Percentiles rank a stretch among this genome's conserved stretches.
Evolutionary conservation across 2,888 invertebrate species (phyloP).

Genomic region (Drosophila neutralis): DNA sequence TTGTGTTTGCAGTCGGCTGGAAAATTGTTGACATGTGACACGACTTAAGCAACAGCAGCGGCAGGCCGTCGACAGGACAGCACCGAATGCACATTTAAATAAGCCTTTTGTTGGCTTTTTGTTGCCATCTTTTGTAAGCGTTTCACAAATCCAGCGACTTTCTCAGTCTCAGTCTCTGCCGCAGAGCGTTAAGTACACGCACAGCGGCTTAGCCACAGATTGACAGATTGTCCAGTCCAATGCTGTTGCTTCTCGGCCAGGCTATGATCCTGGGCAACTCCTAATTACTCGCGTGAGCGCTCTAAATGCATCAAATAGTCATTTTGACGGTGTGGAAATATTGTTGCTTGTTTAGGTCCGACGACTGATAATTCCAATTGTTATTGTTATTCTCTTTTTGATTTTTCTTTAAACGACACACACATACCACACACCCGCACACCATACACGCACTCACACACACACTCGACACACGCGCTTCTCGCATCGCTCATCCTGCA

Average conservation of each 20-base stretch:
- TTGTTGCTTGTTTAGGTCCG: conserved; percentile 69
- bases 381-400: conserved; percentile 41
- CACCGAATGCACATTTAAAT: conserved; percentile 65
- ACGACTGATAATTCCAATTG: conserved; percentile 60
- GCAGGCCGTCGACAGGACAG: conserved; percentile 16
- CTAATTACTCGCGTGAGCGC: conserved; percentile 81
- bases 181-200: conserved; percentile 45
- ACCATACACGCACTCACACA: conserved; percentile 31
- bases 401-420: conserved; percentile 41
- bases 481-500: conserved; percentile 49
- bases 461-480: conserved; percentile 55
- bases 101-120: conserved; percentile 72
- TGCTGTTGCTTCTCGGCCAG: conserved; percentile 18
- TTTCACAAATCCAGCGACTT: conserved; percentile 70
- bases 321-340: conserved; percentile 44
- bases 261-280: conserved; percentile 53
- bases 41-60: conserved; percentile 58
- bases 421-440: conserved; percentile 23
- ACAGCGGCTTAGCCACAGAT: conserved; percentile 53
- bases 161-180: conserved; percentile 36
- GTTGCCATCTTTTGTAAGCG: conserved; percentile 38
- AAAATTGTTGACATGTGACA: conserved; percentile 76
- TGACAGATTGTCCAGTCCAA: conserved; percentile 13
- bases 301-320: conserved; percentile 74
- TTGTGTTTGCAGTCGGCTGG: conserved; percentile 27